Evolutionary conservation across 2,797 vertebrate genomes (phyloP), one percentile per base, ranked within the genome.

Genomic region (Pygocentrus nattereri): DNA sequence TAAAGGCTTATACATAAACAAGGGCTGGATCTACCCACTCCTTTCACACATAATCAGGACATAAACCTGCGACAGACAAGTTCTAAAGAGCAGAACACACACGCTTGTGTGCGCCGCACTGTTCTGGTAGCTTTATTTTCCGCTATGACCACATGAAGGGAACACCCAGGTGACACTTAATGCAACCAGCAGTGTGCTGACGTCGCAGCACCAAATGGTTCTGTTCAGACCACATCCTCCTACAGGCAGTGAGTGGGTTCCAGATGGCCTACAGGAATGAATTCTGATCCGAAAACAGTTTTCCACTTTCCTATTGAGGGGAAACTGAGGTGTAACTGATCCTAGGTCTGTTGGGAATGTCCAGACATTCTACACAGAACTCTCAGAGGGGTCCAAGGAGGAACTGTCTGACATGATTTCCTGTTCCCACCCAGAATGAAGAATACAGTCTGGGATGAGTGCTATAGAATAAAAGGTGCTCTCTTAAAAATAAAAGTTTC

Each of bases 121-220:
- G 81, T 75, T 88, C 85, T 88, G 87, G 85, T 89, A 88, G 86
- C 31, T 85, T 84, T 91, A 89, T 91, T 90, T 91, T 91, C 91
- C 85, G 85, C 87, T 86, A 88, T 41, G 47, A 82, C 91, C 90
- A 91, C 92, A 92, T 94, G 78, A 92, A 92, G 82, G 69, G 87
- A 92, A 91, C 89, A 90, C 88, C 91, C 88, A 90, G 90, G 89
- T 87, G 88, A 90, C 90, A 85, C 82, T 86, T 83, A 49, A 80
- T 83, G 84, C 30, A 75, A 87, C 88, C 82, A 85, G 86, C 82
- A 86, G 73, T 79, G 78, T 78, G 84, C 85, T 85, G 89, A 85
- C 65, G 82, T 84, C 88, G 88, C 87, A 87, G 81, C 83, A 83
- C 78, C 81, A 85, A 74, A 73, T 74, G 76, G 82, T 73, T 82